phyloP scores from a whole-genome alignment of 2,888 invertebrate species.

The Phoronis australis region DNA sequence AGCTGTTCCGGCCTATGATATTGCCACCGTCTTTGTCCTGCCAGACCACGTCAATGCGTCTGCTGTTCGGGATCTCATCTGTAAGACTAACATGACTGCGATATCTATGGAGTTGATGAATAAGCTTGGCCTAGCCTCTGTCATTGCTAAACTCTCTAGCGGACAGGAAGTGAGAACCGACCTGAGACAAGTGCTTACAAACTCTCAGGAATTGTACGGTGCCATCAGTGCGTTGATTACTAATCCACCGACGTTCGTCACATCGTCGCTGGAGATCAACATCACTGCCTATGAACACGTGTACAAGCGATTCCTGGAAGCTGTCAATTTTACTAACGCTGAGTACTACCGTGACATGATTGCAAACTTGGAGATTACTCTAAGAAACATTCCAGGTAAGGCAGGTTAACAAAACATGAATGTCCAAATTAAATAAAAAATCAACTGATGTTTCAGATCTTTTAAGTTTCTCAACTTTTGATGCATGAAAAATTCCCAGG shows the following conservation, averaged over 20 bases:
- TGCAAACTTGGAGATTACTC: too few relatives aligned
- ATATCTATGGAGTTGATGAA: slow-evolving; percentile 2
- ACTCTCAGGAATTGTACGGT: slow-evolving; percentile 13
- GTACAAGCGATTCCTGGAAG: not conserved
- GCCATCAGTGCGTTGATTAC: slow-evolving; percentile 12
- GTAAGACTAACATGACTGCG: slow-evolving; percentile 2
- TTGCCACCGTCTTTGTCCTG: not conserved
- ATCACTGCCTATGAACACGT: not conserved
- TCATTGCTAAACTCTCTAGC: not conserved
- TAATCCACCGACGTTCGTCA: slow-evolving; percentile 11
- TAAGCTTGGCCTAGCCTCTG: slow-evolving; percentile 1
- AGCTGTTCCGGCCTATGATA: not conserved
- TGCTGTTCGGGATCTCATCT: slow-evolving; percentile 1
- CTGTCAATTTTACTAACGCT: not conserved
- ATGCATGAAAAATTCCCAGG: too few relatives aligned
- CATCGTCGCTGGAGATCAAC: not conserved
- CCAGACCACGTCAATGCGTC: not conserved
- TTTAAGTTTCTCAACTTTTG: too few relatives aligned
- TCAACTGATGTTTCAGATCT: too few relatives aligned
- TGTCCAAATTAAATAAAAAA: too few relatives aligned
- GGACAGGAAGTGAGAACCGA: slow-evolving; percentile 9
- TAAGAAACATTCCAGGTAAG: too few relatives aligned
- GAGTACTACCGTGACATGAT: too few relatives aligned
- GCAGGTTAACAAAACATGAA: too few relatives aligned
- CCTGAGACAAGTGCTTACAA: slow-evolving; percentile 15